Evolutionary conservation across 2,888 invertebrate genomes (phyloP).

Genomic region (Julus scanicus): DNA sequence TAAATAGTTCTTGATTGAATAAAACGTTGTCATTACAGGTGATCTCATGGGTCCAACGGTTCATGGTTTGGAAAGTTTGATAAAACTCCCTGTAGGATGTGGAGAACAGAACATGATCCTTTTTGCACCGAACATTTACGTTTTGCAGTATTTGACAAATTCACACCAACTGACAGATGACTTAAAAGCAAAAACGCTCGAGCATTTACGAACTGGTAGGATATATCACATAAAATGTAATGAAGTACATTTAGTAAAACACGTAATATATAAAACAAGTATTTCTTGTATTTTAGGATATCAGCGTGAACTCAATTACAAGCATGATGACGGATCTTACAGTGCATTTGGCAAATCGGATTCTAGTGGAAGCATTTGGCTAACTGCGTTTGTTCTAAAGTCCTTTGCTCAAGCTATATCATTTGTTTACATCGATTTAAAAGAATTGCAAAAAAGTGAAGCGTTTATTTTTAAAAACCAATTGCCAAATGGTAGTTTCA

Average conservation of each 20-base stretch:
- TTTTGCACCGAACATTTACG: constrained; percentile 79
- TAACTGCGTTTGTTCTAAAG: constrained; percentile 81
- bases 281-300: constrained; percentile 73
- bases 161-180: constrained; percentile 70
- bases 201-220: constrained; percentile 73
- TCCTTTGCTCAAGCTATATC: constrained; percentile 74
- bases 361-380: constrained; percentile 77
- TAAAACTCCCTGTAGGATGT: constrained; percentile 79
- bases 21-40: neutral
- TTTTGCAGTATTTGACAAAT: constrained; percentile 73
- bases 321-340: constrained; percentile 80
- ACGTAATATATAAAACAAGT: constrained; percentile 50
- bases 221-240: neutral
- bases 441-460: constrained; percentile 69
- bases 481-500: constrained; percentile 82
- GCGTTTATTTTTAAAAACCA: constrained; percentile 76
- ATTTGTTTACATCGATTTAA: constrained; percentile 70
- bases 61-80: constrained; percentile 72
- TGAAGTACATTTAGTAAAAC: neutral
- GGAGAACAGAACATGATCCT: constrained; percentile 86
- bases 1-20: constrained; percentile 62
- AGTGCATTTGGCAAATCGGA: constrained; percentile 81
- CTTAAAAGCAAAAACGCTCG: constrained; percentile 70
- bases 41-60: constrained; percentile 67
- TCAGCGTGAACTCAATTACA: constrained; percentile 80